Evolutionary conservation across 2,888 invertebrate species (phyloP), one percentile per base, ranked within the genome.

Genomic region (Meghimatium bilineatum): DNA sequence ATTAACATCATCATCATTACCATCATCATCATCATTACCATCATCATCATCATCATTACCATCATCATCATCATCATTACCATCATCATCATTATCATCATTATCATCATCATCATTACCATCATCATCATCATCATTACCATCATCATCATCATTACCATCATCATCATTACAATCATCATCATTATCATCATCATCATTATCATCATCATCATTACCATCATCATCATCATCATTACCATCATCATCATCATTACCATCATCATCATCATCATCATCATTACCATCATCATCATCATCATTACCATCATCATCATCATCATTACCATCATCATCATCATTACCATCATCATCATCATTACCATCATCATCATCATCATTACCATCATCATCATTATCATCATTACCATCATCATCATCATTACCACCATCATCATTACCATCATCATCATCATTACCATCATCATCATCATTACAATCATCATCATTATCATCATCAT

Each of bases 11-110:
- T n/a, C n/a, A n/a, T n/a, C 90, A 90, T 26, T 76, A 85, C 17
- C 87, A 88, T 17, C 85, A 90, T 78, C 79, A 91, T 38, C 90
- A 90, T 78, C 34, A 91, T 14, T 88, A 89, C 26, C 69, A 90
- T 2, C 77, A 87, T 12, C 90, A 90, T n/a, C n/a, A 63, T n/a
- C n/a, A 17, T 10, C n/a, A 63, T 10, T 63, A 26, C n/a, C n/a
- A 63, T n/a, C n/a, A 26, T n/a, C 10, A 63, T n/a, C n/a, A 63
- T n/a, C n/a, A 17, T 10, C n/a, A 63, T n/a, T 63, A 26, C n/a
- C n/a, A 26, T n/a, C n/a, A 26, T n/a, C n/a, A 63, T n/a, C n/a
- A 63, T n/a, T 17, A 8, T 14, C 63, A 63, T 0, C n/a, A 63
- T n/a, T 1, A 63, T n/a, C n/a, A 26, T n/a, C n/a, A 63, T n/a